Conservation (phyloP, 2,888 invertebrate species). For the Xylophagus ater region DNA sequence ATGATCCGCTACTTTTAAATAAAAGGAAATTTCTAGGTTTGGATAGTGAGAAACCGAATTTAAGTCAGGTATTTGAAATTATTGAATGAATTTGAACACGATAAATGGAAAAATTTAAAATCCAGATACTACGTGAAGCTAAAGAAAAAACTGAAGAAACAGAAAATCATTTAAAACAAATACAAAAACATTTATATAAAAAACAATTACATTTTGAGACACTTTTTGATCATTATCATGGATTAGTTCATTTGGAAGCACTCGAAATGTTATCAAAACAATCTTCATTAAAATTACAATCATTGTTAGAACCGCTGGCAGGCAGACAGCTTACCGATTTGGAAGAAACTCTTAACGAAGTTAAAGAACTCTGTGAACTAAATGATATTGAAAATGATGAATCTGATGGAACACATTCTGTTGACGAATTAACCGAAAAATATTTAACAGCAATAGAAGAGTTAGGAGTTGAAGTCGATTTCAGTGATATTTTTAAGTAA, state of each 20-base stretch:
- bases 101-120: too few relatives aligned
- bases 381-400: slow-evolving; percentile 56
- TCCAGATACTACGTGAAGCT: slow-evolving; percentile 52
- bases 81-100: too few relatives aligned
- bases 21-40: slow-evolving; percentile 41
- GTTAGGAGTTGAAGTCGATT: slow-evolving; percentile 50
- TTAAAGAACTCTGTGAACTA: slow-evolving; percentile 66
- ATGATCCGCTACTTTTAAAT: slow-evolving; percentile 78
- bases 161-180: slow-evolving; percentile 29
- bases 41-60: slow-evolving; percentile 30
- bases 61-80: slow-evolving; percentile 32
- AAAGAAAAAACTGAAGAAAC: slow-evolving; percentile 50
- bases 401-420: slow-evolving; percentile 36
- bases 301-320: slow-evolving; percentile 46
- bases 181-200: slow-evolving; percentile 29
- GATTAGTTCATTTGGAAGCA: slow-evolving; percentile 79
- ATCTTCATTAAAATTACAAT: slow-evolving; percentile 60
- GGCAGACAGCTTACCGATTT: slow-evolving; percentile 52
- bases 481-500: slow-evolving; percentile 51
- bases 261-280: slow-evolving; percentile 82
- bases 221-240: slow-evolving; percentile 80
- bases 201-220: slow-evolving; percentile 59
- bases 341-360: slow-evolving; percentile 65
- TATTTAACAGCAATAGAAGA: slow-evolving; percentile 51
- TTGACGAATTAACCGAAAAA: slow-evolving; percentile 44